Evolutionary conservation across 2,797 vertebrate species (phyloP).

Genomic region (Serranus cabrilla): DNA sequence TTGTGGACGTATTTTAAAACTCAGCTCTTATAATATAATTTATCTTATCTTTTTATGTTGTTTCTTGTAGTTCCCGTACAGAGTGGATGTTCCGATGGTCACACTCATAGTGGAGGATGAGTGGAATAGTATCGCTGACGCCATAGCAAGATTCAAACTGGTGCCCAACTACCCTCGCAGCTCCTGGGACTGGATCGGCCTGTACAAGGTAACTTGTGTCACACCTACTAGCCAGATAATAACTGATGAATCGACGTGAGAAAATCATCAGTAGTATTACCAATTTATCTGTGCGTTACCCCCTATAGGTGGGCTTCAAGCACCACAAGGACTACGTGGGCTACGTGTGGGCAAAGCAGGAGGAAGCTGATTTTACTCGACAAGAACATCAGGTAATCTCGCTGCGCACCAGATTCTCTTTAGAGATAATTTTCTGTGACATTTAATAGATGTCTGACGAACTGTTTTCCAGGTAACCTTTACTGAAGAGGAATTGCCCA

Average conservation of each 20-base stretch:
- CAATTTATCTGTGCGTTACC: background rate
- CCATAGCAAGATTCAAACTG: constrained; percentile 88
- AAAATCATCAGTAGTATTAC: background rate
- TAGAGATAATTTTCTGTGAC: constrained; percentile 26
- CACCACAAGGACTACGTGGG: constrained; percentile 97
- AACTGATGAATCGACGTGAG: background rate
- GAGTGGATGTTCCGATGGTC: constrained; percentile 89
- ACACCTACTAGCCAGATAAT: background rate
- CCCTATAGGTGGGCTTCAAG: constrained; percentile 93
- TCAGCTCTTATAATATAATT: background rate
- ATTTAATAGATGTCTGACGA: constrained; percentile 42
- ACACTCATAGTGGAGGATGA: constrained; percentile 93
- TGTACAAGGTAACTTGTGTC: constrained; percentile 90
- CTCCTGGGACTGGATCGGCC: constrained; percentile 99
- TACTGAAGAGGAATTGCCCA: constrained; percentile 94
- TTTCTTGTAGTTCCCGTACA: constrained; percentile 90
- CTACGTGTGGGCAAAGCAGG: constrained; percentile 96
- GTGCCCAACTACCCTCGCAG: constrained; percentile 90
- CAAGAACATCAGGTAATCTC: constrained; percentile 88
- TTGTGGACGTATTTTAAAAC: background rate
- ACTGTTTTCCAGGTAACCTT: constrained; percentile 89
- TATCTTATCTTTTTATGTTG: constrained; percentile 7
- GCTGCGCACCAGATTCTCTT: background rate
- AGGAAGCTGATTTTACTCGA: constrained; percentile 89
- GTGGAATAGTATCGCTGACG: constrained; percentile 92